Base-by-base conservation (phyloP, 2,888 invertebrate genomes). In the Coenonympha arcania region DNA sequence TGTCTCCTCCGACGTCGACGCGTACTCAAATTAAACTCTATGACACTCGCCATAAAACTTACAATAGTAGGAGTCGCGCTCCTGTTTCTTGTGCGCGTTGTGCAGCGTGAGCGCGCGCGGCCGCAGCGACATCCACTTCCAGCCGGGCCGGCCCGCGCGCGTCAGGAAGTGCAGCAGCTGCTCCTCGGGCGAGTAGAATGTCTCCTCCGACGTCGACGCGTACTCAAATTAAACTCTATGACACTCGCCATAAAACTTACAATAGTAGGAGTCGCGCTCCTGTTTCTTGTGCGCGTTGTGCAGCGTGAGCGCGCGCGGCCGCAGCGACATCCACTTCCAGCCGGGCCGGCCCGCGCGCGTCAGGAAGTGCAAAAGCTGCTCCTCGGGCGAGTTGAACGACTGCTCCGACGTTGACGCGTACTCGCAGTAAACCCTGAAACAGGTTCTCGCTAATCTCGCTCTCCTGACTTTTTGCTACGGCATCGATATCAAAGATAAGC, bases 311-410 rank as follows among this genome's bases (percentile, higher is more conserved):
- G 92, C 92, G 58, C 92, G 86, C 39, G 92, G 92, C 40, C 93
- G 84, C 63, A 92, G 78, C 24, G 92, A 93, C 93, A 94, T 94
- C 95, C 95, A 95, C 83, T 95, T 95, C 95, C 95, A 95, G 59
- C 92, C 95, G 22, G 95, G 95, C 56, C 91, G 90, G 54, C 92
- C 91, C 53, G 94, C 90, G 70, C 93, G 90, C 30, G 91, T 87
- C 61, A 96, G 79, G 81, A 96, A 96, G 81, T 95, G 94, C 54
- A 94, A 68, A 36, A 96, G 89, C 67, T 94, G 91, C 67, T 95
- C 94, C 79, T 96, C 95, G 30, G 95, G 91, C 31, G 92, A 90
- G 62, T 89, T 89, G 80, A 95, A 95, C 65, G 89, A 89, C 65
- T 93, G 91, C 45, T 94, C 94, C 24, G 92, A 91, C 9, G 93